These are phyloP conservation scores for Deilephila porcellus DNA, from an alignment of 2,888 invertebrate genomes.

Conservation along the genomic window DNA sequence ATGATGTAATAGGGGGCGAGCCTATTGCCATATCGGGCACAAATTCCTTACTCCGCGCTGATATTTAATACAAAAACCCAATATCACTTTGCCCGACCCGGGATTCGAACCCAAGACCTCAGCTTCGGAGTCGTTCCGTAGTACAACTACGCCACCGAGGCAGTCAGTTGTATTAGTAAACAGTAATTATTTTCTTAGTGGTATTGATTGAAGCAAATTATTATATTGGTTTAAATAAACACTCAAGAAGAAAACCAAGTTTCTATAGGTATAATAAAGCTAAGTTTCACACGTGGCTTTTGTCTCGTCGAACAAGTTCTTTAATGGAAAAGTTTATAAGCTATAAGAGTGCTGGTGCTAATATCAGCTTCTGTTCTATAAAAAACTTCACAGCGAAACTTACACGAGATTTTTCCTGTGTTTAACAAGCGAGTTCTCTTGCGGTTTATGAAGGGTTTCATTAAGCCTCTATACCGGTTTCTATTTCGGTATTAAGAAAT, in stretches of 20 bases:
- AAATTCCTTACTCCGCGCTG: no score
- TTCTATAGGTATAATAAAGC: background rate
- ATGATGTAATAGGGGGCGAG: no score
- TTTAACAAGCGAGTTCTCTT: background rate
- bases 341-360: slow-evolving; percentile 9
- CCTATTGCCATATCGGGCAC: no score
- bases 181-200: no score
- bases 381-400: slow-evolving; percentile 4
- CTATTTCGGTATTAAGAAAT: background rate
- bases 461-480: background rate
- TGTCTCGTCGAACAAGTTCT: background rate
- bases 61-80: no score
- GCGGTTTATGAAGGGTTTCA: slow-evolving; percentile 18
- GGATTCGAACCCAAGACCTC: no score
- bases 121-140: no score
- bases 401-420: slow-evolving; percentile 10
- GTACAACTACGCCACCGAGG: no score
- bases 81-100: no score
- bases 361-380: slow-evolving; percentile 16
- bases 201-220: no score
- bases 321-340: slow-evolving; percentile 24
- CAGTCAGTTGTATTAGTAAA: no score
- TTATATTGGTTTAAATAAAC: background rate
- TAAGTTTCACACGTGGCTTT: background rate
- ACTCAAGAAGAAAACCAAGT: background rate